phyloP scores from a whole-genome alignment of 2,888 invertebrate genomes.

The Nomada flava region DNA sequence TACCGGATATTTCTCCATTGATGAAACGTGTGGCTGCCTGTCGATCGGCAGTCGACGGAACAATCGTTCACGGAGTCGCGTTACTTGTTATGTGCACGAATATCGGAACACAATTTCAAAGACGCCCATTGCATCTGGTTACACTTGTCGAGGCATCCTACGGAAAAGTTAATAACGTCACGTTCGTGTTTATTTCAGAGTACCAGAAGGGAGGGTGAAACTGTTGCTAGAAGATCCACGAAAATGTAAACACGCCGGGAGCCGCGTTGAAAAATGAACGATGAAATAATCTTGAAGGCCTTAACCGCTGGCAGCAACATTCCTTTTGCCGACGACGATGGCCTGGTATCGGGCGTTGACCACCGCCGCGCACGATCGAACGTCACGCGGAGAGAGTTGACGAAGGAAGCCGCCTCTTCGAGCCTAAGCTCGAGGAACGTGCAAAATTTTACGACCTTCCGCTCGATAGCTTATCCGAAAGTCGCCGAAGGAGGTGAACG shows the following conservation, averaged over 20 bases:
- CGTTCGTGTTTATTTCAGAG: constrained; percentile 25
- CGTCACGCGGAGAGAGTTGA: constrained; percentile 42
- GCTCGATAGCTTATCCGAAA: constrained; percentile 30
- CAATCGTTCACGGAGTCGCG: constrained; percentile 55
- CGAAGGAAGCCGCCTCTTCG: constrained; percentile 28
- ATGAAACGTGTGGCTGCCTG: constrained; percentile 53
- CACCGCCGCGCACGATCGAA: constrained; percentile 47
- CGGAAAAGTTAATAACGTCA: too few relatives aligned
- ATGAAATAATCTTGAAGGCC: constrained; percentile 67
- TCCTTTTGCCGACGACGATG: constrained; percentile 74
- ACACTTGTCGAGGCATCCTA: too few relatives aligned
- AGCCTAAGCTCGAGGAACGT: constrained; percentile 37
- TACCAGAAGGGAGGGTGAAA: neutral
- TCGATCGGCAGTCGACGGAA: constrained; percentile 38
- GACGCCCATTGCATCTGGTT: too few relatives aligned
- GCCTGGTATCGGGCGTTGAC: constrained; percentile 33
- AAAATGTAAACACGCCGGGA: constrained; percentile 30
- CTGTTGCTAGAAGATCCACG: neutral
- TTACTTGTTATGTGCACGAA: neutral
- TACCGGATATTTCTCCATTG: constrained; percentile 65
- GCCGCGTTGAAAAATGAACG: constrained; percentile 63
- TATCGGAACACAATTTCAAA: neutral
- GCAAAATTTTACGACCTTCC: constrained; percentile 52
- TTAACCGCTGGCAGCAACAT: constrained; percentile 66
- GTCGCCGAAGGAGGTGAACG: neutral